These are phyloP conservation scores for Eupithecia inturbata DNA, from an alignment of 2,888 invertebrate genomes.

Conservation along the genomic window DNA sequence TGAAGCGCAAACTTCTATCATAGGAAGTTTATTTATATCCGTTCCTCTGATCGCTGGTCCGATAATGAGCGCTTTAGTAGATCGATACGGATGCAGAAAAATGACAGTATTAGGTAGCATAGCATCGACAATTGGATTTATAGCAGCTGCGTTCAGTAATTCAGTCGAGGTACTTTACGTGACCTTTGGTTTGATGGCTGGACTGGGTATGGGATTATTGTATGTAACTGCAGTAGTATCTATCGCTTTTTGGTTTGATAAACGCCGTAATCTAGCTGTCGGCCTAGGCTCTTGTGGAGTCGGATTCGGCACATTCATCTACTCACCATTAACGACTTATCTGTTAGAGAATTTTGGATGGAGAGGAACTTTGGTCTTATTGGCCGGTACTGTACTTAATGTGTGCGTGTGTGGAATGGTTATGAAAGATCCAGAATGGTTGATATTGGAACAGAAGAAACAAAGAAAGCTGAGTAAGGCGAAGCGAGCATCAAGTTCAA, in stretches of 20 bases:
- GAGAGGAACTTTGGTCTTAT: conserved; percentile 90
- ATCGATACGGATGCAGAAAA: conserved; percentile 91
- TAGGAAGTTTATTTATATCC: conserved; percentile 94
- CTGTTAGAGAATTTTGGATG: conserved; percentile 90
- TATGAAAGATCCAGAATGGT: conserved; percentile 95
- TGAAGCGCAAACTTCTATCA: conserved; percentile 93
- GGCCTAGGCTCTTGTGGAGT: conserved; percentile 95
- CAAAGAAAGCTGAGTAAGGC: conserved; percentile 79
- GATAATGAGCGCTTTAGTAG: conserved; percentile 92
- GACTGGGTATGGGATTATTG: conserved; percentile 91
- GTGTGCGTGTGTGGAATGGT: conserved; percentile 93
- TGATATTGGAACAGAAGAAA: conserved; percentile 86
- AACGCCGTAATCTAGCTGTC: conserved; percentile 92
- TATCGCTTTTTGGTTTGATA: conserved; percentile 97
- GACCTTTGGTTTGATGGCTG: conserved; percentile 93
- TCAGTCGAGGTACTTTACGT: conserved; percentile 90
- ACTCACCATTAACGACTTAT: conserved; percentile 92
- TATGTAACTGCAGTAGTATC: conserved; percentile 96
- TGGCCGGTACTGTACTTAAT: conserved; percentile 93
- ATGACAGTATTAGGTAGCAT: conserved; percentile 90
- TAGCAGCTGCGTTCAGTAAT: conserved; percentile 88
- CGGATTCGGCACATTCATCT: conserved; percentile 94
- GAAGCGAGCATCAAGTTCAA: conserved; percentile 79
- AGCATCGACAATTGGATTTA: conserved; percentile 89
- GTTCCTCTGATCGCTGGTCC: conserved; percentile 94